Evolutionary conservation across 2,888 invertebrate species (phyloP).

Genomic region (Callyntrura guangdongensis): DNA sequence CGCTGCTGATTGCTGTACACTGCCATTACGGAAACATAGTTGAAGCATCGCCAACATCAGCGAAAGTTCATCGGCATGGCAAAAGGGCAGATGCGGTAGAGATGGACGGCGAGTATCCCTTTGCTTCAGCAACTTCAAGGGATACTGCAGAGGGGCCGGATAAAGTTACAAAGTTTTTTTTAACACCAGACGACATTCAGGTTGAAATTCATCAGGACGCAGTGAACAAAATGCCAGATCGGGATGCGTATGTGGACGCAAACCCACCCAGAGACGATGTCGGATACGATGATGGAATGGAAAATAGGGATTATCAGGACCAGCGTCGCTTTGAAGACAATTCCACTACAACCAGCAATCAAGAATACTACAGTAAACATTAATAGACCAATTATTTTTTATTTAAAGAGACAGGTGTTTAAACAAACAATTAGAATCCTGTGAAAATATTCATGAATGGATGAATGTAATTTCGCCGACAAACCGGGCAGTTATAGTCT

Average conservation of each 20-base stretch:
- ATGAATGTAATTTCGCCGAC: too few relatives aligned
- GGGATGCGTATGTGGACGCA: constrained; percentile 20
- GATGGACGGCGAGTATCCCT: constrained; percentile 20
- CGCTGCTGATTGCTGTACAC: constrained; percentile 28
- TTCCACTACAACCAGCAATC: constrained; percentile 39
- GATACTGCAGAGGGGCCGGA: constrained; percentile 2
- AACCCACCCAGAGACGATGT: constrained; percentile 53
- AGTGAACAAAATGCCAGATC: constrained; percentile 35
- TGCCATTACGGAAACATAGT: constrained; percentile 52
- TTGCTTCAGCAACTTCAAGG: constrained; percentile 9
- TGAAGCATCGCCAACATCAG: constrained; percentile 61
- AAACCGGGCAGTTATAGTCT: too few relatives aligned
- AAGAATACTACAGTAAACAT: constrained; percentile 52
- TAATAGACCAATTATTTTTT: not conserved
- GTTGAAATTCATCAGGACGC: constrained; percentile 58
- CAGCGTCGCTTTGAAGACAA: not conserved
- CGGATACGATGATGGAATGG: constrained; percentile 53
- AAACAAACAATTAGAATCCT: too few relatives aligned
- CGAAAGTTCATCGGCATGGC: constrained; percentile 39
- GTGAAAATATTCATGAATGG: too few relatives aligned
- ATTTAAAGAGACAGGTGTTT: too few relatives aligned
- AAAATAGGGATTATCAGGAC: constrained; percentile 44
- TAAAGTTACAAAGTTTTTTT: constrained; percentile 12
- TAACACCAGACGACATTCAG: constrained; percentile 68
- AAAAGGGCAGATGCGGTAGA: not conserved